Evolutionary conservation across 2,797 vertebrate species (phyloP), one percentile per base, ranked within the genome.

Genomic region (Saxicola maurus): DNA sequence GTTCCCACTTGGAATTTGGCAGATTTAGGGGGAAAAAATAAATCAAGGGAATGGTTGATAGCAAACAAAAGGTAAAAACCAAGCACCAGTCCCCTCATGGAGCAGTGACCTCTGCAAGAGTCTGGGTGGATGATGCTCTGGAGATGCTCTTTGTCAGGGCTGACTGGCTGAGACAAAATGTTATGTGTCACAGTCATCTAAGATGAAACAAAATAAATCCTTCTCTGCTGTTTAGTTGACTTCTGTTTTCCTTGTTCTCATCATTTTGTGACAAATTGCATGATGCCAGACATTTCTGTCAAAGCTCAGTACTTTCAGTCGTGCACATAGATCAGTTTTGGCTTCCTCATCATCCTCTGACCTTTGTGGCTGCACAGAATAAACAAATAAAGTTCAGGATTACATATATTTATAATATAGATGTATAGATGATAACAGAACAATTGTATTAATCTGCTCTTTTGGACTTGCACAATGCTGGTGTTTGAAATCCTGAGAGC

Each of bases 181-280:
- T 43, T 51, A 6, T n/a, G 21, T 79, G 64, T 43, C 82, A 55
- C 6, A 49, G 38, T 42, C 62, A 23, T 66, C 51, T 19, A 28
- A 68, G 56, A 89, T 53, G 46, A 88, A 83, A 81, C 46, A 86
- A 86, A 92, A 90, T 25, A 86, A 88, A 91, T 56, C 30, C 49
- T 13, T 21, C 40, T 82, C 48, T 80, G 46, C 46, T 88, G 64
- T 78, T 88, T 43, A 57, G 52, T 19, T 90, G 69, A 86, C 66
- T 91, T 81, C 67, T 88, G 55, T 86, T 95, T 90, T 31, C 40
- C 83, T 84, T 65, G 49, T 80, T 90, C 59, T 88, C 33, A 15
- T 86, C 4, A 46, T 57, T 84, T 38, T 25, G 72, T 76, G 89
- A 79, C 83, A 90, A 73, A 55, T 15, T 67, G 43, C 19, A 31